Conservation (phyloP, 2,797 vertebrate genomes). For the Acanthopagrus latus region DNA sequence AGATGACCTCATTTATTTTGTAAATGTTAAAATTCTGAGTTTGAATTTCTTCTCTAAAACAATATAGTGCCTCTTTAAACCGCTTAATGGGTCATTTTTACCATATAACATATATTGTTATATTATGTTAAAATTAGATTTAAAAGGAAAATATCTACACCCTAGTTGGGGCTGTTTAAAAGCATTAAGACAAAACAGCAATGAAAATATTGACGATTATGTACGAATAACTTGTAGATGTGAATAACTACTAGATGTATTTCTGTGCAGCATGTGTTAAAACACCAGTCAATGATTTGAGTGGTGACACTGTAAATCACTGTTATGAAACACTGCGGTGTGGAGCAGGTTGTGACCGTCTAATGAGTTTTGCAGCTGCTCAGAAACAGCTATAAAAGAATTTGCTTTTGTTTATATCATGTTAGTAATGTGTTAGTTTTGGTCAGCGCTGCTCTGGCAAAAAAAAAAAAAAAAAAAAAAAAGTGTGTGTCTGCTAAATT, state of each 20-base stretch:
- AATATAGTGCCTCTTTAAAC: too few relatives aligned
- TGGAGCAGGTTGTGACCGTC: slow-evolving; percentile 2
- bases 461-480: slow-evolving; percentile 1
- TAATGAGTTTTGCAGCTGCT: slow-evolving; percentile 25
- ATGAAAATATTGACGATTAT: background rate
- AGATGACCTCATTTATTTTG: too few relatives aligned
- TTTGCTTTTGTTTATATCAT: background rate
- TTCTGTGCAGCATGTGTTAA: background rate
- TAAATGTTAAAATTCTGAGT: too few relatives aligned
- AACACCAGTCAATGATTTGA: background rate
- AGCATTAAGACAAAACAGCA: background rate
- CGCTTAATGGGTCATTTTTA: background rate
- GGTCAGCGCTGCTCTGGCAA: background rate
- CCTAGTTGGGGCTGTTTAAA: background rate
- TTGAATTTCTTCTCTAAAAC: too few relatives aligned
- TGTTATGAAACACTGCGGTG: slow-evolving; percentile 1
- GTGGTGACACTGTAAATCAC: background rate
- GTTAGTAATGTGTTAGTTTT: slow-evolving; percentile 25
- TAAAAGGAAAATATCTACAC: background rate
- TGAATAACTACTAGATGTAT: too few relatives aligned
- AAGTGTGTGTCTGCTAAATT: slow-evolving; percentile 4
- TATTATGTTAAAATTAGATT: background rate
- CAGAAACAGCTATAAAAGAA: background rate
- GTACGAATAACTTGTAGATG: background rate
- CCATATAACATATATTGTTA: background rate